These are phyloP conservation scores for Tridacna gigas DNA, from an alignment of 2,888 invertebrate genomes.

Conservation along the genomic window DNA sequence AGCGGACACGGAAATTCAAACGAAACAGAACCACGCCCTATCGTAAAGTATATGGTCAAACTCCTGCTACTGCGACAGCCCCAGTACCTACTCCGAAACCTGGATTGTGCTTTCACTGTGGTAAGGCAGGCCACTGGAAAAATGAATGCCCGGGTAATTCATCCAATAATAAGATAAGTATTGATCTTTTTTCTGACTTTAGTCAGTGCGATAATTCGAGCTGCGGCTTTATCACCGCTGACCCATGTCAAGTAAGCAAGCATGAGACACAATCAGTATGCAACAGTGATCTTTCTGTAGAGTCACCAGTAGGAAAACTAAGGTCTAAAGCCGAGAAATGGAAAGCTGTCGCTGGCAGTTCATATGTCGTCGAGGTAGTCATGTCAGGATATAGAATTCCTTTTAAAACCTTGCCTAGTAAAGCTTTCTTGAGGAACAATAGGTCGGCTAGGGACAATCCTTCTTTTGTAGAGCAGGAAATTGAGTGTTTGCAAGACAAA, in stretches of 20 bases:
- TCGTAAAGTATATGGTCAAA: not conserved
- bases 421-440: slow-evolving; percentile 33
- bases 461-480: slow-evolving; percentile 32
- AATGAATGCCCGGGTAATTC: slow-evolving; percentile 22
- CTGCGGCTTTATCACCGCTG: too few relatives aligned
- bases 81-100: not conserved
- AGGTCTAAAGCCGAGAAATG: slow-evolving; percentile 4
- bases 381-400: slow-evolving; percentile 33
- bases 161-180: slow-evolving; percentile 3
- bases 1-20: slow-evolving; percentile 1
- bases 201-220: too few relatives aligned
- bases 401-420: slow-evolving; percentile 23
- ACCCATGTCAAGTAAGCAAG: too few relatives aligned
- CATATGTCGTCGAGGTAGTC: slow-evolving; percentile 26
- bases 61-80: not conserved
- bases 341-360: slow-evolving; percentile 17
- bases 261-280: not conserved
- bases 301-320: slow-evolving; percentile 31
- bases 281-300: not conserved
- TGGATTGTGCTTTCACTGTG: slow-evolving; percentile 40
- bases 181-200: not conserved
- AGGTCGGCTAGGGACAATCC: slow-evolving; percentile 29
- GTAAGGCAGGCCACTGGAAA: slow-evolving; percentile 37
- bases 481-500: slow-evolving; percentile 20
- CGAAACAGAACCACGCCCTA: slow-evolving; percentile 22